Evolutionary conservation across 2,113 vertebrate species (phyloP), one percentile per base, ranked within the genome.

Genomic region (Prinia subflava): DNA sequence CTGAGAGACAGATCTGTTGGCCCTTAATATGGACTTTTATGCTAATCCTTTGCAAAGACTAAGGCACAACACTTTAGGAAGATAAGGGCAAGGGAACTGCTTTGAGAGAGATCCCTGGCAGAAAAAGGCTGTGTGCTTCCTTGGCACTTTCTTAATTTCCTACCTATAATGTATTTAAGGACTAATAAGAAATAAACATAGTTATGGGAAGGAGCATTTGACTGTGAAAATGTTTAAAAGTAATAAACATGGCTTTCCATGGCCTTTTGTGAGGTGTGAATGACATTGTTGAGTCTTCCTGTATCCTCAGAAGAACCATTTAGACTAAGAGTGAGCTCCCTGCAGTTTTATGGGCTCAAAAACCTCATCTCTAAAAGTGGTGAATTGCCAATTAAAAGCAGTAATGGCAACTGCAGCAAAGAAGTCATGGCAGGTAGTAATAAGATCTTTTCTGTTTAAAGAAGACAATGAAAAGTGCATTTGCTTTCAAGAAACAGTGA

Each of bases 321-420:
- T 78, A 92, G 33, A 57, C 41, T 78, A n/a, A 78, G 12, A 84
- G n/a, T 8, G 65, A 79, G 79, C 33, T 82, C 60, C 74, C 69
- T 68, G 71, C 2, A 1, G 87, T 65, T 92, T 92, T 63, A 95
- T 46, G 37, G 49, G 19, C 57, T 77, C 5, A 7, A 57, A 89
- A 95, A 64, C 55, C 70, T 91, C 65, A 87, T 94, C 46, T 89
- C 41, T 70, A 73, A 95, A 92, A 55, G 53, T 31, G 67, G 57
- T 23, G 63, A 95, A 89, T 57, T 87, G 56, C 37, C 78, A 92
- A 27, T 92, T 96, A 89, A 94, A 91, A 89, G 33, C 7, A 8
- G n/a, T 71, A 94, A 75, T 77, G 33, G 55, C 50, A 84, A 79
- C 33, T 79, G 62, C 59, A 88, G 87, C 42, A 79, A 95, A 85